Percentiles rank a stretch among this genome's conserved stretches.
These are phyloP conservation scores for Cryptophagus acutangulus DNA, from an alignment of 2,888 invertebrate species.

Conservation along the genomic window DNA sequence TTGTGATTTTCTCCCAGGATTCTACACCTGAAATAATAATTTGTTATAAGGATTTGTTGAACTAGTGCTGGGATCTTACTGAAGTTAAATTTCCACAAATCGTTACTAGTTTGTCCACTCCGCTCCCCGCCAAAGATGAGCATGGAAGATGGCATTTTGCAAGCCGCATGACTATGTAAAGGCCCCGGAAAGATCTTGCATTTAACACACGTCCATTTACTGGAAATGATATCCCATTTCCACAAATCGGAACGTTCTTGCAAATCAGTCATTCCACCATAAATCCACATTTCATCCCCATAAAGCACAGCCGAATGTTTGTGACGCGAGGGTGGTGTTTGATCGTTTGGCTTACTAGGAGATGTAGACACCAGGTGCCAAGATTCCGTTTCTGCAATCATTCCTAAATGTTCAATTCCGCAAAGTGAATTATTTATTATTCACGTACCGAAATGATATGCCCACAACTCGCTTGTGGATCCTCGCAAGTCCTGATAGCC, in stretches of 20 bases:
- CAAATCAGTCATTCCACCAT: slow-evolving; percentile 83
- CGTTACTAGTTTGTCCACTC: slow-evolving; percentile 65
- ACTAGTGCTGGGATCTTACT: slow-evolving; percentile 50
- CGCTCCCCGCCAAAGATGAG: slow-evolving; percentile 76
- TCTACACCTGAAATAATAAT: slow-evolving; percentile 56
- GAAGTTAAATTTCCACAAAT: slow-evolving; percentile 80
- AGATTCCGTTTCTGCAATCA: slow-evolving; percentile 66
- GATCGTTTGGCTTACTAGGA: slow-evolving; percentile 41
- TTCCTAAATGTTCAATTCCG: slow-evolving; percentile 3
- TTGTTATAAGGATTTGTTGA: not conserved
- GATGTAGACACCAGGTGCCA: slow-evolving; percentile 62
- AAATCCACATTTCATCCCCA: slow-evolving; percentile 76
- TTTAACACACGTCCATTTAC: slow-evolving; percentile 62
- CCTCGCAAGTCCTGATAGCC: slow-evolving; percentile 83
- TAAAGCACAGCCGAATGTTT: slow-evolving; percentile 80
- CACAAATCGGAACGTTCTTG: slow-evolving; percentile 49
- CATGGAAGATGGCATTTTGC: slow-evolving; percentile 70
- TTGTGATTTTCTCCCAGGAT: slow-evolving; percentile 67
- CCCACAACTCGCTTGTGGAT: slow-evolving; percentile 81
- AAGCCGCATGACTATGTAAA: slow-evolving; percentile 74
- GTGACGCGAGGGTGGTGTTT: slow-evolving; percentile 68
- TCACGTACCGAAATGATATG: slow-evolving; percentile 73
- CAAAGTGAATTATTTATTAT: too few species aligned
- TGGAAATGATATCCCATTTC: slow-evolving; percentile 45
- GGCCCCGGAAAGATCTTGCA: slow-evolving; percentile 63